These are phyloP conservation scores for Phytoseiulus persimilis DNA, from an alignment of 2,888 invertebrate genomes.

Conservation along the genomic window DNA sequence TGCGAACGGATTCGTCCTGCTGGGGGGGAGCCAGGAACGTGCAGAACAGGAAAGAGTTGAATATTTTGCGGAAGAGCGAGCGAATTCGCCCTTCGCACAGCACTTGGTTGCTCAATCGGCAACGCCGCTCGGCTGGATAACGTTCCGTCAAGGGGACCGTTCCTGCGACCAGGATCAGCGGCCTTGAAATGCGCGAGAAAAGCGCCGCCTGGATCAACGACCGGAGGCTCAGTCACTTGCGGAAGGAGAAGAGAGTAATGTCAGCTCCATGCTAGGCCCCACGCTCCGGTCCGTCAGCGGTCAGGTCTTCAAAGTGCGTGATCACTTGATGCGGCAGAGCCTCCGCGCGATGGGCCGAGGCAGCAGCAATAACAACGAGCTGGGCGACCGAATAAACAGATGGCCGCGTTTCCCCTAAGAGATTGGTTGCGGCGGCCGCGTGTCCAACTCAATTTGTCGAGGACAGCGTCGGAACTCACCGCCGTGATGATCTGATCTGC, in stretches of 20 bases:
- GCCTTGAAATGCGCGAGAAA: too few species aligned
- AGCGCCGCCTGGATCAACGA: too few species aligned
- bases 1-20: too few species aligned
- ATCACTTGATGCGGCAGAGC: background rate
- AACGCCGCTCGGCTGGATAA: too few species aligned
- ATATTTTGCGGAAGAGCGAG: too few species aligned
- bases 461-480: background rate
- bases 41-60: too few species aligned
- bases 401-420: background rate
- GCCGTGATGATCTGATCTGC: background rate
- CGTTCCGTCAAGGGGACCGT: too few species aligned
- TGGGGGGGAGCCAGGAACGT: too few species aligned
- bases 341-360: background rate
- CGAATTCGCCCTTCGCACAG: too few species aligned
- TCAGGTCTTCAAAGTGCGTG: background rate
- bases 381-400: background rate
- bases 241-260: background rate
- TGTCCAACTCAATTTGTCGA: background rate
- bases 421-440: background rate
- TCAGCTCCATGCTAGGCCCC: background rate
- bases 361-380: background rate
- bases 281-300: background rate
- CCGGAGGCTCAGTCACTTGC: background rate
- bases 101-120: too few species aligned
- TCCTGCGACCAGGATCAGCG: too few species aligned